Percentiles rank a stretch among this genome's conserved stretches.
Conservation (phyloP, 2,888 invertebrate genomes). For the Ptilodon capucinus region DNA sequence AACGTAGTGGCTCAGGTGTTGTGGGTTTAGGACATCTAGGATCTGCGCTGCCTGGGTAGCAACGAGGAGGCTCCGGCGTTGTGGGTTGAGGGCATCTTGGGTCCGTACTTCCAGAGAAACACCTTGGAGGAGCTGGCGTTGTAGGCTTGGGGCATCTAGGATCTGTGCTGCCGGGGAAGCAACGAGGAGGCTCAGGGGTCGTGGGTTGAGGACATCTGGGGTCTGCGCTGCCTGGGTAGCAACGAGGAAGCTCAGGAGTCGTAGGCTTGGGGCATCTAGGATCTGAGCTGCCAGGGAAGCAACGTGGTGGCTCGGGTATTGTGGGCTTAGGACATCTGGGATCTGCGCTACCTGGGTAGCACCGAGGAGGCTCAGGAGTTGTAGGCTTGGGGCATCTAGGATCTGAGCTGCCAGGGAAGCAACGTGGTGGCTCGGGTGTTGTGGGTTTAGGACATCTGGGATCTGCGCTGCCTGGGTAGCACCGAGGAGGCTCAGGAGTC, state of each 20-base stretch:
- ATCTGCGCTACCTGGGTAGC: constrained; percentile 43
- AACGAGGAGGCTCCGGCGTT: constrained; percentile 37
- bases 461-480: too few species aligned
- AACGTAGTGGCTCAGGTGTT: constrained; percentile 39
- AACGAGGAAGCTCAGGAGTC: neutral
- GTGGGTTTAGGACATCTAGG: constrained; percentile 45
- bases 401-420: constrained; percentile 43
- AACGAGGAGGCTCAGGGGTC: constrained; percentile 39
- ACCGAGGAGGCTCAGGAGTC: too few species aligned
- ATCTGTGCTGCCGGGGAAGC: constrained; percentile 39
- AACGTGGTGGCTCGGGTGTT: constrained; percentile 35
- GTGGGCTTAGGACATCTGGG: constrained; percentile 45
- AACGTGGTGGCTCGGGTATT: constrained; percentile 39
- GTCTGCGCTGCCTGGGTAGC: neutral
- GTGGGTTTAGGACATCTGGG: too few species aligned
- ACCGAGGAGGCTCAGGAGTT: constrained; percentile 21
- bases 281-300: constrained; percentile 39
- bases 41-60: constrained; percentile 39
- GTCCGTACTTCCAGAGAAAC: constrained; percentile 39
- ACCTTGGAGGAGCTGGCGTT: constrained; percentile 39
- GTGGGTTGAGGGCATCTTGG: constrained; percentile 22
- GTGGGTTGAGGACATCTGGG: constrained; percentile 44
- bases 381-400: constrained; percentile 39
- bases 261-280: constrained; percentile 39
- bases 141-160: constrained; percentile 45